Evolutionary conservation across 2,888 invertebrate species (phyloP), one percentile per base, ranked within the genome.

Genomic region (Myopa tessellatipennis): DNA sequence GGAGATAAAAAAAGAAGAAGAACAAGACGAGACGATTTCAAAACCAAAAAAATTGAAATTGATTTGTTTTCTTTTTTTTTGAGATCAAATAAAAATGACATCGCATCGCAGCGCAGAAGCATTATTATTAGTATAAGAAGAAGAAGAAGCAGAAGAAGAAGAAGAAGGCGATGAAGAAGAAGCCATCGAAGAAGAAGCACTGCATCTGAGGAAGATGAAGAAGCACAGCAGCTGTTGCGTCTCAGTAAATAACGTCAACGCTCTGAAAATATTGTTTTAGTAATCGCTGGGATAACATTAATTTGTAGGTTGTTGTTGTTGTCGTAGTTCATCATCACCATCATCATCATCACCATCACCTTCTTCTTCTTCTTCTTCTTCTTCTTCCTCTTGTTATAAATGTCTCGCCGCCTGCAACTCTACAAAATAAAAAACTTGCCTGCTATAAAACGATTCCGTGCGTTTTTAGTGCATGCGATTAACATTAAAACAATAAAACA

Each of bases 381-480:
- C 2, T 68, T 68, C 36, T 16, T 71, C 26, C 58, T 58, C 36
- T 36, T 72, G 36, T n/a, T 60, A 45, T 68, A 18, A 68, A 50
- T 72, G 38, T 38, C 12, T 6, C 40, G 36, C 58, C 18, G 34
- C 50, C 16, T 14, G 10, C 4, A 26, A 34, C 36, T 16, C 34
- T 38, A 45, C 18, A 60, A 6, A 34, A 55, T 36, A 68, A 34
- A 52, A 55, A 71, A 38, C 7, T 67, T 14, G n/a, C 69, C 14
- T 26, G 1, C 26, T 26, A 26, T 26, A 26, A 70, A 70, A 52
- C 36, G 70, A 73, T 73, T 61, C 16, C 50, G 26, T 55, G 63
- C 12, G 63, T 73, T 34, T 73, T 73, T 73, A 73, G 61, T 73
- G 73, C 73, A 73, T 73, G 73, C 73, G 73, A 73, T 73, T 61